Percentiles rank a stretch among this genome's conserved stretches.
phyloP scores from a whole-genome alignment of 1,140 invertebrate species.

The Gonioctena quinquepunctata region DNA sequence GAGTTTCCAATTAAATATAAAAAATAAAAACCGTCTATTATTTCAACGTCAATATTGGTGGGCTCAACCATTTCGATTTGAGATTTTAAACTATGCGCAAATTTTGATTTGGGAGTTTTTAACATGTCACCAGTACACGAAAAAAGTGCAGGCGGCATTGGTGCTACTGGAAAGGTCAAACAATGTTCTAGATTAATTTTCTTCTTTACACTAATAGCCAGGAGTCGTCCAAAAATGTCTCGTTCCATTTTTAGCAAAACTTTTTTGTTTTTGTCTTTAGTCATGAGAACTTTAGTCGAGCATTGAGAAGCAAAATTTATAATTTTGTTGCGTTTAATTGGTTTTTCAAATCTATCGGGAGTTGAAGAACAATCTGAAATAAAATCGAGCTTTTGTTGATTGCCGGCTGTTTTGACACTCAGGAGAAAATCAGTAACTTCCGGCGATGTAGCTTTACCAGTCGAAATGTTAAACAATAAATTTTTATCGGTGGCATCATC shows the following conservation, averaged over 20 bases:
- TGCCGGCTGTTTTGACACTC: neutral
- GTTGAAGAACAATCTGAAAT: conserved; percentile 28
- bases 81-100: neutral
- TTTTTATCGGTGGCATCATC: conserved; percentile 27
- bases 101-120: conserved; percentile 13
- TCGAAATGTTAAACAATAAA: conserved; percentile 26
- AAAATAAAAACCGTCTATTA: conserved; percentile 28
- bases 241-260: conserved; percentile 41
- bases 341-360: conserved; percentile 36
- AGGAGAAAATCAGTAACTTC: conserved; percentile 11
- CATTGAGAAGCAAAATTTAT: conserved; percentile 30
- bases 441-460: conserved; percentile 16
- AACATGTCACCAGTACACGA: conserved; percentile 5
- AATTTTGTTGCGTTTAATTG: conserved; percentile 31
- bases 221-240: conserved; percentile 44
- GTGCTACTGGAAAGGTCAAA: conserved; percentile 44
- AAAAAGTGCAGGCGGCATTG: conserved; percentile 43
- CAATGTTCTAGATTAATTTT: conserved; percentile 44
- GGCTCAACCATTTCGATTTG: conserved; percentile 9
- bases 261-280: conserved; percentile 37
- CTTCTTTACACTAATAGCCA: conserved; percentile 43
- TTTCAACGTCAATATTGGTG: conserved; percentile 19
- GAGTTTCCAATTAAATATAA: conserved; percentile 18
- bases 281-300: conserved; percentile 25
- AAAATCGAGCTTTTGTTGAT: conserved; percentile 24